Evolutionary conservation across 2,797 vertebrate species (phyloP), one percentile per base, ranked within the genome.

Genomic region (Karalla daura): DNA sequence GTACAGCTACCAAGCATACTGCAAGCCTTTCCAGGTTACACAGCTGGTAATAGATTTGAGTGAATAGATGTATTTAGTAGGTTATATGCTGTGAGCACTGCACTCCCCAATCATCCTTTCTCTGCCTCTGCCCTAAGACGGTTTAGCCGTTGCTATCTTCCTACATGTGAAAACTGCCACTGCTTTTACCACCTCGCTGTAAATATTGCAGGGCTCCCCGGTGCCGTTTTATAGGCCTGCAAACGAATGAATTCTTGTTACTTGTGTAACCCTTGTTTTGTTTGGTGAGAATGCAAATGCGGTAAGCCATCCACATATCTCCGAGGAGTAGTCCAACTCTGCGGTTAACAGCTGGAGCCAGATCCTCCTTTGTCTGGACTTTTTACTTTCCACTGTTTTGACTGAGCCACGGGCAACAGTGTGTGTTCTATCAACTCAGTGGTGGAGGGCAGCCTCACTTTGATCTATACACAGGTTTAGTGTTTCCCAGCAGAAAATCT

Each of bases 381-480:
- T 37, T 64, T 59, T 49, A 59, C 54, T 54, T 73, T 74, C 24
- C 51, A 55, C 40, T 76, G 51, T 70, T 85, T 63, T 63, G 60
- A 68, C 20, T 52, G 59, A 65, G 64, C 75, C 63, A 71, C 36
- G 32, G 58, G 62, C 62, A 77, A 68, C 68, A 58, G 51, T 23
- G 59, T 71, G 58, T 52, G 45, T 73, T 76, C 60, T 67, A 50
- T 59, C 62, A 75, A 70, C 52, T 69, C 64, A 35, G 72, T 18
- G 61, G 63, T 70, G 37, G 36, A 76, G 68, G 71, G 47, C 69
- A 54, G 77, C 47, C 56, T 56, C 15, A 14, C 71, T 83, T 81
- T 88, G 75, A 88, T 86, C 71, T 41, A 50, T 47, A 67, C 66
- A 66, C 51, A 72, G 68, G 63, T 84, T 85, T 44, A 69, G 68